phyloP scores from a whole-genome alignment of 2,113 vertebrate genomes.

The Coturnix japonica region DNA sequence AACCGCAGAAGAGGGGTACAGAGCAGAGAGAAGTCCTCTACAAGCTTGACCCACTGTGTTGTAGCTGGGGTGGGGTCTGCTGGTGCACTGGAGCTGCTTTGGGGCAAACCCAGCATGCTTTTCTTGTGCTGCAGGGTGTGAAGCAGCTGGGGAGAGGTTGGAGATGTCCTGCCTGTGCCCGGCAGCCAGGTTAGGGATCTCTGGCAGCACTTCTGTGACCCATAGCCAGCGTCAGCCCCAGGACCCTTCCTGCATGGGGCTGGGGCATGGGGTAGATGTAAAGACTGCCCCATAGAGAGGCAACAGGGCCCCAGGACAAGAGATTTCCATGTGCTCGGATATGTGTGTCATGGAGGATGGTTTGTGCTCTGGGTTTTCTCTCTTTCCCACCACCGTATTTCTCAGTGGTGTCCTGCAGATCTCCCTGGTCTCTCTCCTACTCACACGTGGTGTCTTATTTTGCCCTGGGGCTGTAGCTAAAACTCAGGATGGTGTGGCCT shows the following conservation, averaged over 20 bases:
- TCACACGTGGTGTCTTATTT: conserved; percentile 65
- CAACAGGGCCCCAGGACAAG: conserved; percentile 3
- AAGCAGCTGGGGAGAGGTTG: neutral
- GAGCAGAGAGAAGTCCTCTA: neutral
- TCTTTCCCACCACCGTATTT: conserved; percentile 52
- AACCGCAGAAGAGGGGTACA: neutral
- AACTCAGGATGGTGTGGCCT: conserved; percentile 94
- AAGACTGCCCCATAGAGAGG: neutral
- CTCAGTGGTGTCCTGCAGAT: conserved; percentile 40
- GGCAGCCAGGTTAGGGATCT: neutral
- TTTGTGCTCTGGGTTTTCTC: conserved; percentile 52
- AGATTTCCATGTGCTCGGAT: conserved; percentile 24
- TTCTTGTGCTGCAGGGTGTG: neutral
- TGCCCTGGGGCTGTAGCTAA: conserved; percentile 84
- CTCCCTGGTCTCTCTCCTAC: conserved; percentile 38
- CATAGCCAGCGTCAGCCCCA: neutral
- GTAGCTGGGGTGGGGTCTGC: neutral
- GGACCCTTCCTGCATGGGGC: neutral
- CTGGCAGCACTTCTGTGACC: neutral
- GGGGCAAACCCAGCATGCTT: neutral
- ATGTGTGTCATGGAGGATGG: conserved; percentile 34
- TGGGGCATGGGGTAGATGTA: neutral
- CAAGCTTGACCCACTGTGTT: neutral
- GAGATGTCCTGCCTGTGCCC: neutral
- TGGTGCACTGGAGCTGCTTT: neutral